Base-by-base conservation (phyloP, 1,140 invertebrate species). In the Drosophila takahashii region DNA sequence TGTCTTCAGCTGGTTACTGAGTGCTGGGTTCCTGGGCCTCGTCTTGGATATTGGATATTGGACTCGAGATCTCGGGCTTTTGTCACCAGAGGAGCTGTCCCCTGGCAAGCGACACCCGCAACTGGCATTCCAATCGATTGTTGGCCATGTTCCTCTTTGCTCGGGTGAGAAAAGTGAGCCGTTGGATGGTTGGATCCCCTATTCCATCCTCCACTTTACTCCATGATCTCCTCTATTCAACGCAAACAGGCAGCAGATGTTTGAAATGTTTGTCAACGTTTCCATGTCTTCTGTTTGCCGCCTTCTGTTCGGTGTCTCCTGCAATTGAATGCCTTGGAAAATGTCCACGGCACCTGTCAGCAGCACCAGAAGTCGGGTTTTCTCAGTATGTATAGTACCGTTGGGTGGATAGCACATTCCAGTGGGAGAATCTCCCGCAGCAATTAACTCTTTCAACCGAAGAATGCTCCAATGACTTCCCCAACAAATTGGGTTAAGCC, bases 121-220 rank as follows among this genome's bases (percentile, higher is more conserved):
- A 75, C 65, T 76, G 54, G 45, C 81, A 86, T 86, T 87, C 81
- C 81, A 69, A 79, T 81, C 83, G 83, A 81, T 86, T 76, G 78
- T 86, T 87, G 74, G 69, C 54, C 65, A 81, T 78, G 81, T 81
- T 71, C 65, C 36, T 65, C 48, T 51, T 51, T 44, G 70, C 29
- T 52, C 45, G 75, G 61, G 83, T 86, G 77, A 81, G 81, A 86
- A 86, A 86, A 86, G 83, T 78, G 65, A 86, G 77, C 78, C 78
- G 62, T 85, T 74, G 56, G 22, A 58, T 39, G 32, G 27, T 29
- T n/a, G 3, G 8, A 10, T 27, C n/a, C 26, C 15, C 32, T 18
- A 15, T 9, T 34, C 11, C 10, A 37, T n/a, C 36, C 29, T 32
- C 29, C 29, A 32, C 29, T 32, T 32, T 32, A n/a, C 34, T 10